phyloP scores from a whole-genome alignment of 1,140 invertebrate genomes.

The Holotrichia oblita region DNA sequence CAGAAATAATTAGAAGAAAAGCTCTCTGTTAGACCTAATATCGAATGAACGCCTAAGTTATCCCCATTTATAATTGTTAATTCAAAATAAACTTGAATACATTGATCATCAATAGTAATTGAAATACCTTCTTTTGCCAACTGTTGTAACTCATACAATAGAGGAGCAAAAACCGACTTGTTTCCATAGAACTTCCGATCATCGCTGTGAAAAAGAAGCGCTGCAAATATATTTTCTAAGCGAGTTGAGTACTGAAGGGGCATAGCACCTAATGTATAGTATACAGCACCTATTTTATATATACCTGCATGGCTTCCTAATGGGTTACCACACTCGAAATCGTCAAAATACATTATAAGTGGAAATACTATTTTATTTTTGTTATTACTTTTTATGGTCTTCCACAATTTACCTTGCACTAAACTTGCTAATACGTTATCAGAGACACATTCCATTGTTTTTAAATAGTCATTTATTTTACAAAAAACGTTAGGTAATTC shows the following conservation, averaged over 20 bases:
- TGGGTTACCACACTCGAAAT: conserved; percentile 28
- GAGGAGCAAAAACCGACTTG: not conserved
- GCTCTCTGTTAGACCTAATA: conserved; percentile 17
- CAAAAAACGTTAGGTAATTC: no score
- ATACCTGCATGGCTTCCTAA: conserved; percentile 32
- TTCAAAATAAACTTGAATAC: not conserved
- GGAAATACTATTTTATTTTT: conserved; percentile 10
- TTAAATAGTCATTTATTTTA: no score
- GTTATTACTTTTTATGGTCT: no score
- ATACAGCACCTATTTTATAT: conserved; percentile 37
- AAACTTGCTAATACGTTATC: no score
- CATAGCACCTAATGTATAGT: not conserved
- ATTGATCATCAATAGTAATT: not conserved
- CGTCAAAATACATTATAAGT: conserved; percentile 34
- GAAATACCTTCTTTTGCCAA: not conserved
- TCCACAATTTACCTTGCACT: no score
- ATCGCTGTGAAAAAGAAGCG: not conserved
- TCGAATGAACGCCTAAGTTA: conserved; percentile 13
- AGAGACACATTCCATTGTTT: no score
- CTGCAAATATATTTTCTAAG: conserved; percentile 38
- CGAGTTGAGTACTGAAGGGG: conserved; percentile 2
- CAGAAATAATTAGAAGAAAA: conserved; percentile 23
- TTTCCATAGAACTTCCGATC: not conserved
- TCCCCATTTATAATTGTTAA: not conserved
- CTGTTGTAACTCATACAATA: not conserved